Base-by-base conservation (phyloP, 2,113 vertebrate genomes). In the Podarcis muralis region DNA sequence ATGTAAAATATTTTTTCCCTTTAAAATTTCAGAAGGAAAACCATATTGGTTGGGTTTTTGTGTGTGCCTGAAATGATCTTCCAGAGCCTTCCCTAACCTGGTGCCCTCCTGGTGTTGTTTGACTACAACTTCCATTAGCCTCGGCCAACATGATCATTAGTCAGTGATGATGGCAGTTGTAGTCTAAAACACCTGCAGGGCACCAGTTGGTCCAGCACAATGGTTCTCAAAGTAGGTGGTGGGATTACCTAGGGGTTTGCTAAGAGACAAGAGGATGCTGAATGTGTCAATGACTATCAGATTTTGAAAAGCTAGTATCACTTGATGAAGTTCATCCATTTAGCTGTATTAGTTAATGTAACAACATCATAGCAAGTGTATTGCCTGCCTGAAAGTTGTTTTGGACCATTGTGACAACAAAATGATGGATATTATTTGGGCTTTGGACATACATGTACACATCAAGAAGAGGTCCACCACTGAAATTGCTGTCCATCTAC, bases 361-460 rank as follows among this genome's bases (percentile, higher is more conserved):
- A 48, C 40, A 30, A 48, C 12, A 3, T 88, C 88, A 81, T 71
- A 90, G 35, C 30, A 80, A 71, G 78, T 37, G 68, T 12, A n/a
- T 13, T 48, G 25, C 90, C 85, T 69, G 1, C 87, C 83, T 76
- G 88, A 92, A 90, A 91, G 57, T 30, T 72, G 62, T 0, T 74
- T 43, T 23, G 75, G 88, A 91, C 81, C 32, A 40, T 8, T 37
- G 5, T 87, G 90, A 90, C 72, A 92, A 88, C 1, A 22, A 37
- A 65, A 82, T 81, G n/a, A 62, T 82, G 57, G 57, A 75, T 65
- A 76, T 5, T 27, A 48, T 81, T 6, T 37, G 6, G 30, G 59
- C 2, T 77, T 32, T 62, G 72, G 40, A 25, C 83, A 48, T 83
- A 83, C 25, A 71, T 59, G 77, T 59, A 25, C 13, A 25, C 4